Conservation (phyloP, 2,888 invertebrate genomes). For the Phaedon cochleariae region DNA sequence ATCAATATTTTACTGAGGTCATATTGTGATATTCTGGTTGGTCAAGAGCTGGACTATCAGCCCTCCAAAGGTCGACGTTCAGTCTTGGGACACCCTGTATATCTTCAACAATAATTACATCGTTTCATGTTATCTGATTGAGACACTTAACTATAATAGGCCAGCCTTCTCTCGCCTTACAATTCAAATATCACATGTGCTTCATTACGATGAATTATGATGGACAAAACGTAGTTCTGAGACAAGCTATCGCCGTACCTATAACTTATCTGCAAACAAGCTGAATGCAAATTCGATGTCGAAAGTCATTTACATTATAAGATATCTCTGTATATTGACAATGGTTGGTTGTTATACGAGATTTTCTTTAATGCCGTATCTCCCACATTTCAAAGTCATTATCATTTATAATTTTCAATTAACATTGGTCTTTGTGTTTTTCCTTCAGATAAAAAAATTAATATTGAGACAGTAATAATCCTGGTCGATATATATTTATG, state of each 20-base stretch:
- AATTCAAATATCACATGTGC: not conserved
- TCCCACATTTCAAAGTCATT: slow-evolving; percentile 16
- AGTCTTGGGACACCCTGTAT: not conserved
- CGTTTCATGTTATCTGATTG: not conserved
- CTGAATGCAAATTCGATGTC: slow-evolving; percentile 8
- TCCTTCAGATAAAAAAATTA: not conserved
- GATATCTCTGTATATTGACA: slow-evolving; percentile 11
- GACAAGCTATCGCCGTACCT: not conserved
- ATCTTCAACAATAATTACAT: not conserved
- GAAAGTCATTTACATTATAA: slow-evolving; percentile 5
- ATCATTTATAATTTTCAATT: slow-evolving; percentile 14
- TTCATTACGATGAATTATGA: slow-evolving; percentile 1
- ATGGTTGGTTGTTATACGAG: slow-evolving; percentile 1
- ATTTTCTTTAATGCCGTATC: slow-evolving; percentile 12
- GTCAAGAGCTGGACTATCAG: not conserved
- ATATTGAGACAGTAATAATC: slow-evolving; percentile 12
- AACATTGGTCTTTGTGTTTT: slow-evolving; percentile 2
- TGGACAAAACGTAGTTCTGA: slow-evolving; percentile 3
- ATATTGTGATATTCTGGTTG: no score
- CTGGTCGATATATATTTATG: not conserved
- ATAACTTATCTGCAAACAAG: slow-evolving; percentile 10
- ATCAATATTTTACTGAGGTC: no score
- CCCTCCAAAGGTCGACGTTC: not conserved
- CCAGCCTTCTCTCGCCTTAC: not conserved
- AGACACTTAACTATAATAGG: not conserved